Percentiles rank a stretch among this genome's conserved stretches.
phyloP scores from a whole-genome alignment of 2,888 invertebrate species.

The Trissonchulus latispiculum region DNA sequence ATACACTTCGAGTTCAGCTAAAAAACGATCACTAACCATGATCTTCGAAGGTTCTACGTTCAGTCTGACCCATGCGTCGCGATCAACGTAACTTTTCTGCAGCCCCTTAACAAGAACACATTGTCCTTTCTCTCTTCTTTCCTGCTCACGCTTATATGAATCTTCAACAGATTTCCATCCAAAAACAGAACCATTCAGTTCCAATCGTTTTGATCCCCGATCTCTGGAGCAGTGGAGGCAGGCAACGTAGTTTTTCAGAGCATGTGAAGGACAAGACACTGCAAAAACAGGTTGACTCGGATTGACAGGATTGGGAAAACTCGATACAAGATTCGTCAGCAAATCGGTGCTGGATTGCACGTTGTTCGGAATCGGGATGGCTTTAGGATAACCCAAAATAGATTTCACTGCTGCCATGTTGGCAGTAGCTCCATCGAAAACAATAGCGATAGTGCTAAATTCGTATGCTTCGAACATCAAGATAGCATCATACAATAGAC shows the following conservation, averaged over 20 bases:
- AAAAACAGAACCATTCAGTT: not conserved
- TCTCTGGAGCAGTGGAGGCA: not conserved
- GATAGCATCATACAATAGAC: not conserved
- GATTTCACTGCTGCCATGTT: not conserved
- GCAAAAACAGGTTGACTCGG: not conserved
- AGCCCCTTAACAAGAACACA: not conserved
- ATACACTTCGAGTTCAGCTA: conserved; percentile 4
- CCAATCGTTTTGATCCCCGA: not conserved
- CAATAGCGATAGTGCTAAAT: not conserved
- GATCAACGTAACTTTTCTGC: not conserved
- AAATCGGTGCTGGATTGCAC: no score
- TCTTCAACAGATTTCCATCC: conserved; percentile 5
- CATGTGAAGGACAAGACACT: conserved; percentile 9
- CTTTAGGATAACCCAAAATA: no score
- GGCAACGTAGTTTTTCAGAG: not conserved
- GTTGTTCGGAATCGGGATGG: not conserved
- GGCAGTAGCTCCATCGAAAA: conserved; percentile 12
- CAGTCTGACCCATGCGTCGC: conserved; percentile 7
- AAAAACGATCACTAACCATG: not conserved
- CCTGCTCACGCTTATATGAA: not conserved
- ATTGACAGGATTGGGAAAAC: conserved; percentile 9
- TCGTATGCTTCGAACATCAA: not conserved
- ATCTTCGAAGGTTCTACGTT: not conserved
- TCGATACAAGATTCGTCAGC: no score
- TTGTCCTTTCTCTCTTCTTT: not conserved